Evolutionary conservation across 1,140 invertebrate species (phyloP), one percentile per base, ranked within the genome.

Genomic region (Drosophila grimshawi): DNA sequence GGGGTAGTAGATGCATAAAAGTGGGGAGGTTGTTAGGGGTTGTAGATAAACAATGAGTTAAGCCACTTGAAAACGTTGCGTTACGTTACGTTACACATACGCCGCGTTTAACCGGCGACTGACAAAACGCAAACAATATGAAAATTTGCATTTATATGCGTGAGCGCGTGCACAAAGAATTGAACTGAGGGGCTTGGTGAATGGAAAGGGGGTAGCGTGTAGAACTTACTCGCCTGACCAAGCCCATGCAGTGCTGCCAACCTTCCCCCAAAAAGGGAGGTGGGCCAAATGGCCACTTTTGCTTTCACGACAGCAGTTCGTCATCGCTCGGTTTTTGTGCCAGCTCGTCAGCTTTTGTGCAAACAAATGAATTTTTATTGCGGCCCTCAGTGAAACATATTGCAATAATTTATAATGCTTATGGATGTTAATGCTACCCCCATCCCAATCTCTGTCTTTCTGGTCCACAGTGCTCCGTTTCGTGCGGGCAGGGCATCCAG

Each of bases 401-500:
- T 81, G 67, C 82, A 85, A 81, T 83, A 88, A 88, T 90, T 91
- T 85, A 81, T 89, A 89, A 86, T 67, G 68, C 80, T 78, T 72
- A 78, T 51, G 72, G 11, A 46, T 51, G 7, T 39, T 30, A 43
- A 43, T n/a, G 39, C 39, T 37, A 11, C 7, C 29, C 45, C 41
- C 37, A 19, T 19, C 19, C 19, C 19, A 19, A 19, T 43, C 10
- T 29, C 39, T 41, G 29, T n/a, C 2, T 5, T n/a, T n/a, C n/a
- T 35, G 30, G 45, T 33, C 75, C 10, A 32, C 92, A 98, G 97
- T 98, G 97, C 90, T 97, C 97, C n/a, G 95, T 95, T 5, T 95
- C 95, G 2, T 98, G 97, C 86, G 97, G 97, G 3, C 95, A 95
- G 91, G 97, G 97, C 0, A 93, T 96, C n/a, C 96, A 97, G 93